Conservation (phyloP, 2,797 vertebrate genomes). For the Scolopax rusticola region DNA sequence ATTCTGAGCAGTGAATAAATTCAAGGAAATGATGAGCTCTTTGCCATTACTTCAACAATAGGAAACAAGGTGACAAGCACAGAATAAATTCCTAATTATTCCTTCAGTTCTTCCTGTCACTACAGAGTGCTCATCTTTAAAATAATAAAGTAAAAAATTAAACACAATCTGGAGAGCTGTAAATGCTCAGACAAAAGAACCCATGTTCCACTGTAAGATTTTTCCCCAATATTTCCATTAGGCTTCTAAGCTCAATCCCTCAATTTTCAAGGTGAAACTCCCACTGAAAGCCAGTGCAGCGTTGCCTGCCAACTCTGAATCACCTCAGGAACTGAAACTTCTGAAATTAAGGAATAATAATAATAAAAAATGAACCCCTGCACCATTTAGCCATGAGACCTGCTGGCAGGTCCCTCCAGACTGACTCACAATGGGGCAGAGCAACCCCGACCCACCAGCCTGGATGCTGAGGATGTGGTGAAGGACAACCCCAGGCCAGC, state of each 20-base stretch:
- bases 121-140: background rate
- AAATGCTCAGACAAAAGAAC: background rate
- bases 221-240: background rate
- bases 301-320: background rate
- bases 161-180: background rate
- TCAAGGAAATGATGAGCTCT: background rate
- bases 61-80: background rate
- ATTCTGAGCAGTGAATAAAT: slow-evolving; percentile 15
- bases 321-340: background rate
- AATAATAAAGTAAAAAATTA: background rate
- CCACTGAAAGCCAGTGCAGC: background rate
- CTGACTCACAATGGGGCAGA: rapidly evolving
- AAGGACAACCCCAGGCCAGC: background rate
- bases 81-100: slow-evolving; percentile 15
- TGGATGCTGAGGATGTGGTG: rapidly evolving
- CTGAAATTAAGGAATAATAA: background rate
- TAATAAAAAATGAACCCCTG: background rate
- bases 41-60: background rate
- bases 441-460: background rate
- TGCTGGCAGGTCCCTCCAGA: background rate
- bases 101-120: background rate
- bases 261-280: background rate
- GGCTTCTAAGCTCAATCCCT: background rate
- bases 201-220: background rate
- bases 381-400: rapidly evolving